Conservation (phyloP, 2,797 vertebrate species). For the Moxostoma hubbsi region DNA sequence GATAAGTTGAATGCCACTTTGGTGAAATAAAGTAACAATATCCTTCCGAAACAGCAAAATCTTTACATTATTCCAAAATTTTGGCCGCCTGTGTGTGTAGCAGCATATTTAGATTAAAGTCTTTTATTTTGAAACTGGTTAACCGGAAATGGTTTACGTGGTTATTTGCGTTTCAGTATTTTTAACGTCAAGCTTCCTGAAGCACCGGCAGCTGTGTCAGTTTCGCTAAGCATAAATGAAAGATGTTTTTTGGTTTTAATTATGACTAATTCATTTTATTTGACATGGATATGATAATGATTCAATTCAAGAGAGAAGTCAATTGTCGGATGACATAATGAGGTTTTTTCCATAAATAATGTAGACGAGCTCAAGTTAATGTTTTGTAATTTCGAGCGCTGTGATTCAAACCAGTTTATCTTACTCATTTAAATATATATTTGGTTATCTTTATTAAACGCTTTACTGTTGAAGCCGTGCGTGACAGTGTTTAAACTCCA, state of each 20-base stretch:
- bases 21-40: too few relatives aligned
- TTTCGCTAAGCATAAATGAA: constrained; percentile 13
- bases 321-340: neutral
- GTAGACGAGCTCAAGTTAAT: neutral
- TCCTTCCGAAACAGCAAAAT: too few relatives aligned
- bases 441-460: neutral
- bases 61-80: too few relatives aligned
- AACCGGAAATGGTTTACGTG: neutral
- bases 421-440: neutral
- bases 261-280: neutral
- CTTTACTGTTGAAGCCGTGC: neutral
- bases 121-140: constrained; percentile 28
- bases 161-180: constrained; percentile 21
- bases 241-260: constrained; percentile 4
- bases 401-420: neutral
- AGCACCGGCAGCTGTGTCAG: constrained; percentile 21
- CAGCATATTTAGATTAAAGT: too few relatives aligned
- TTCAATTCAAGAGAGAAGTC: neutral
- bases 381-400: neutral
- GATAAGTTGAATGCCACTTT: too few relatives aligned
- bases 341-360: neutral
- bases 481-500: neutral
- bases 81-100: too few relatives aligned
- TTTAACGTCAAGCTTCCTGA: constrained; percentile 31
- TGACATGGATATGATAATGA: constrained; percentile 1